A percentile compares a stretch with the other conserved stretches of the same genome.
Conservation (phyloP, 2,113 vertebrate species). For the Cricetomys ansorgei region DNA sequence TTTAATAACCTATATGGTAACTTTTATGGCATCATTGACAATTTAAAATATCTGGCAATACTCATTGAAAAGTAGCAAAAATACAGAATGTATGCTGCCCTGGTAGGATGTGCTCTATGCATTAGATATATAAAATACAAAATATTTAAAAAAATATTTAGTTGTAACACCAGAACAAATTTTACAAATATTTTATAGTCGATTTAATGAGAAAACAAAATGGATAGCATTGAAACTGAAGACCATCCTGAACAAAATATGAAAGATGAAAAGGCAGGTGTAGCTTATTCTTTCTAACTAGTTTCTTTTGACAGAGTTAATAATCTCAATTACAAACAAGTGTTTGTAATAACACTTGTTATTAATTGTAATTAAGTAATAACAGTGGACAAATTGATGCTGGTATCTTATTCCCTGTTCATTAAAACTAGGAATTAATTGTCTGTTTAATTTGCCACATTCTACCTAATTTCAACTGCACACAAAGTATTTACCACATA, state of each 20-base stretch:
- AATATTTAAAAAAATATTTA: neutral
- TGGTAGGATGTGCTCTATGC: neutral
- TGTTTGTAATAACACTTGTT: no score
- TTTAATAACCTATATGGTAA: constrained; percentile 8
- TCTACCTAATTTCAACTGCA: neutral
- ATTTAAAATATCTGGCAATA: neutral
- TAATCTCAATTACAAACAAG: constrained; percentile 11
- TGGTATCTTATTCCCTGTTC: constrained; percentile 3
- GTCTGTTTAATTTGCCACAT: constrained; percentile 29
- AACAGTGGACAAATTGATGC: constrained; percentile 24
- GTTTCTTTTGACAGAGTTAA: constrained; percentile 32
- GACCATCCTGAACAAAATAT: neutral
- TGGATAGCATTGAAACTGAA: neutral
- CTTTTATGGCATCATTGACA: neutral
- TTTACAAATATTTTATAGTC: neutral
- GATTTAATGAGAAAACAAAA: constrained; percentile 5
- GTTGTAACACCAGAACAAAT: no score
- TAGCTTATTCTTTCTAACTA: constrained; percentile 27
- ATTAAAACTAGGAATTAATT: constrained; percentile 55
- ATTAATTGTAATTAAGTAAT: no score
- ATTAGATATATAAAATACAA: neutral
- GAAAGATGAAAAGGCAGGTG: neutral
- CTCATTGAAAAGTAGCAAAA: neutral
- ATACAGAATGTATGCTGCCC: neutral
- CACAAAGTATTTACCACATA: neutral